Conservation (phyloP, 2,113 vertebrate species). For the Sorex araneus region DNA sequence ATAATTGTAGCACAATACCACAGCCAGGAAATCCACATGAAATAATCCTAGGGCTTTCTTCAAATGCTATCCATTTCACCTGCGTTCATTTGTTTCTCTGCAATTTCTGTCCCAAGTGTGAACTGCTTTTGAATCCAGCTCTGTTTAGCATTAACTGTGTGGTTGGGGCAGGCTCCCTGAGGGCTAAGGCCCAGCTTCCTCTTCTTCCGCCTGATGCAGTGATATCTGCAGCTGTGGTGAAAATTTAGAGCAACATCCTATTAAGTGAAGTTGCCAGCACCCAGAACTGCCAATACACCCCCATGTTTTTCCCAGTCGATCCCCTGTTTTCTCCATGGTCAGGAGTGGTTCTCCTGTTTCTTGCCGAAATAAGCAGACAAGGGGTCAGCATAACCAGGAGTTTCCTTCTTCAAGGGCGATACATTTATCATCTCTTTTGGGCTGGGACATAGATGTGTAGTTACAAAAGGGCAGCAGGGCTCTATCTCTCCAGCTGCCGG, state of each 20-base stretch:
- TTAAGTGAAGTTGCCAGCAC: background rate
- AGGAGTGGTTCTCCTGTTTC: background rate
- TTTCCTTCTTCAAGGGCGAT: constrained; percentile 5
- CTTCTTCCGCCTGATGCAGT: background rate
- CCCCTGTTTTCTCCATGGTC: background rate
- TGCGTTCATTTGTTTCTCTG: background rate
- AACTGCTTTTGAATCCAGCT: constrained; percentile 11
- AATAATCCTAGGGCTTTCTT: background rate
- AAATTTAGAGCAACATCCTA: background rate
- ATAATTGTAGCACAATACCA: background rate
- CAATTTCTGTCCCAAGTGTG: background rate
- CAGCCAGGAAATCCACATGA: constrained; percentile 4
- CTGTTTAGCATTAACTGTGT: background rate
- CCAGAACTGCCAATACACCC: background rate
- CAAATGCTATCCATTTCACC: background rate
- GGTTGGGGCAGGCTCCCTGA: background rate
- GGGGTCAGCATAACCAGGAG: background rate
- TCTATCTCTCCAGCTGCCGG: too few relatives aligned
- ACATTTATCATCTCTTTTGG: background rate
- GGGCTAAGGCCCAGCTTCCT: background rate
- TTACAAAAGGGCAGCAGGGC: too few relatives aligned
- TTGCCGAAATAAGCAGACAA: constrained; percentile 33
- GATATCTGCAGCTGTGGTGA: background rate
- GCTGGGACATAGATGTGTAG: too few relatives aligned
- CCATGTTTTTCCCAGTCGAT: background rate